Evolutionary conservation across 2,888 invertebrate species (phyloP), one percentile per base, ranked within the genome.

Genomic region (Perithous albicinctus): DNA sequence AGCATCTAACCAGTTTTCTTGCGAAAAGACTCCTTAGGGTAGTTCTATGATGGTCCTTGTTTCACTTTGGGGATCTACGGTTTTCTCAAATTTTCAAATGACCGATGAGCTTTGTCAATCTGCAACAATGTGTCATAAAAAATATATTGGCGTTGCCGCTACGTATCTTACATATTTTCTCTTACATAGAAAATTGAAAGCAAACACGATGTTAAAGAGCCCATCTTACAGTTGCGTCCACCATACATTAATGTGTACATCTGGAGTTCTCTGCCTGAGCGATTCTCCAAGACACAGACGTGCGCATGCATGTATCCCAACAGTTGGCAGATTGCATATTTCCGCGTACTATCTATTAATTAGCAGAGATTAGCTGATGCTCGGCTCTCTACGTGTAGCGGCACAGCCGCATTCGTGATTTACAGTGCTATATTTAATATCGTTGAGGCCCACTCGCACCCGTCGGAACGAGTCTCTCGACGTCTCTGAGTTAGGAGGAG

Each of bases 331-430:
- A 10, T n/a, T 15, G 12, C 18, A 12, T 51, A 23, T 41, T 15
- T 10, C 18, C 32, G 46, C 48, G 43, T 69, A 74, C 69, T 0
- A 74, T 43, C 43, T 23, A 67, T 73, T 73, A 78, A 79, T 79
- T 73, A 67, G 15, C 29, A 23, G 18, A n/a, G 18, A 48, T 18
- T 20, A 67, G 35, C 41, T 61, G 59, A 73, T 46, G 59, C 48
- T 18, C 20, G 41, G 20, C 43, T 20, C 5, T 2, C 32, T n/a
- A n/a, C 56, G 2, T 26, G 23, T 56, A 32, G n/a, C 38, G n/a
- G 43, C 51, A 32, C 61, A 26, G 26, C n/a, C 46, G 4, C 46
- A 67, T 51, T 41, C 59, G 20, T 29, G 48, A 73, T 73, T 32
- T 38, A 38, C 1, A 38, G 38, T 38, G 3, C 15, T 48, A 20